A percentile compares a stretch with the other conserved stretches of the same genome.
Evolutionary conservation across 2,888 invertebrate species (phyloP).

Genomic region (Rhagium mordax): DNA sequence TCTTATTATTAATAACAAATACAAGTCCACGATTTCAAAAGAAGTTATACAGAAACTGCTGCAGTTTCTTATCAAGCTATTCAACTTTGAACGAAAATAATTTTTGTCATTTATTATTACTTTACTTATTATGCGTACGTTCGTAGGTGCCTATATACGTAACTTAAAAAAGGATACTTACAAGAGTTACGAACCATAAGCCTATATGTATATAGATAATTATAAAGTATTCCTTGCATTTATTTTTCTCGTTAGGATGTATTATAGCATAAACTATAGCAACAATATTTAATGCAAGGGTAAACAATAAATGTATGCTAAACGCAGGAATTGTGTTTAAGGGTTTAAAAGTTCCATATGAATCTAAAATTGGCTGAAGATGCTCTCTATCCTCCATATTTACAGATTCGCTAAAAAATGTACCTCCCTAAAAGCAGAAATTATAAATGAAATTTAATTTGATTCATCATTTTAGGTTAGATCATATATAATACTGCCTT

Average conservation of each 20-base stretch:
- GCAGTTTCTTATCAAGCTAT: too few relatives aligned
- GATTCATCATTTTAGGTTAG: not conserved
- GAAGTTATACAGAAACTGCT: too few relatives aligned
- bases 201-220: constrained; percentile 74
- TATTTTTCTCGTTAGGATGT: constrained; percentile 67
- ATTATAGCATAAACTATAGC: constrained; percentile 65
- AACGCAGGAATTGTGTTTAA: constrained; percentile 64
- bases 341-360: constrained; percentile 67
- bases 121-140: too few relatives aligned
- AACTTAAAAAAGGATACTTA: constrained; percentile 60
- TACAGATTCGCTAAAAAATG: constrained; percentile 68
- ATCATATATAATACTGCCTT: constrained; percentile 37
- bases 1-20: too few relatives aligned
- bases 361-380: constrained; percentile 66
- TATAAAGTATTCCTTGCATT: constrained; percentile 74
- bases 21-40: too few relatives aligned
- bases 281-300: constrained; percentile 63
- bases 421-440: constrained; percentile 66
- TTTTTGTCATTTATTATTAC: too few relatives aligned
- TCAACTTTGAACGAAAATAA: too few relatives aligned
- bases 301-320: constrained; percentile 62
- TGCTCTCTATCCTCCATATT: constrained; percentile 67
- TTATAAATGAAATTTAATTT: too few relatives aligned
- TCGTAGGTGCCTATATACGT: too few relatives aligned
- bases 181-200: constrained; percentile 75